phyloP scores from a whole-genome alignment of 2,113 vertebrate species.

The Phalacrocorax brasilianus region DNA sequence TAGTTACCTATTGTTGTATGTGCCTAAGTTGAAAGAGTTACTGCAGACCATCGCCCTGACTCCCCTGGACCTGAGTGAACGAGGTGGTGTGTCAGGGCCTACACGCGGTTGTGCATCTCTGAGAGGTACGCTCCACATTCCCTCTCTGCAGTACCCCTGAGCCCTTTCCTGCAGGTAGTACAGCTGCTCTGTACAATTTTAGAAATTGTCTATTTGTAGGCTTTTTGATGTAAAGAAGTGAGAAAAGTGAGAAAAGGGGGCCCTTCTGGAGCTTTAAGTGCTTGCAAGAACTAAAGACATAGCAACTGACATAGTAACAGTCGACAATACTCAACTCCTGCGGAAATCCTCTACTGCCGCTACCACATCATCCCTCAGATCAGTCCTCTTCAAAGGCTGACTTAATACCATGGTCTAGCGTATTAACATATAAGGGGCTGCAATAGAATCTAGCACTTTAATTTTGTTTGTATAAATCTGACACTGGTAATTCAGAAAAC shows the following conservation, averaged over 20 bases:
- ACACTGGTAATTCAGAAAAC: neutral
- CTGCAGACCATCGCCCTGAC: neutral
- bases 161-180: neutral
- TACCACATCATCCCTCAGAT: neutral
- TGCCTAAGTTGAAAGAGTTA: neutral
- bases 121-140: fast-evolving
- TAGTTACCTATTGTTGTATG: neutral
- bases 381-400: neutral
- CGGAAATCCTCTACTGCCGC: neutral
- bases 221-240: neutral
- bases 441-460: neutral
- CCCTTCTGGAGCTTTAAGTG: neutral
- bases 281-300: neutral
- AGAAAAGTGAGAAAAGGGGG: neutral
- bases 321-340: neutral
- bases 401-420: neutral
- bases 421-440: neutral
- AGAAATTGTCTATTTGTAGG: neutral
- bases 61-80: neutral
- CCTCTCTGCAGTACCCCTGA: neutral
- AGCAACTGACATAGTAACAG: neutral
- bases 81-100: neutral
- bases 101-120: fast-evolving
- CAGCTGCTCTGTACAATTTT: neutral
- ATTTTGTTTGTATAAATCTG: neutral